Percentiles rank a stretch among this genome's conserved stretches.
Evolutionary conservation across 2,113 vertebrate species (phyloP).

Genomic region (Peromyscus californicus): DNA sequence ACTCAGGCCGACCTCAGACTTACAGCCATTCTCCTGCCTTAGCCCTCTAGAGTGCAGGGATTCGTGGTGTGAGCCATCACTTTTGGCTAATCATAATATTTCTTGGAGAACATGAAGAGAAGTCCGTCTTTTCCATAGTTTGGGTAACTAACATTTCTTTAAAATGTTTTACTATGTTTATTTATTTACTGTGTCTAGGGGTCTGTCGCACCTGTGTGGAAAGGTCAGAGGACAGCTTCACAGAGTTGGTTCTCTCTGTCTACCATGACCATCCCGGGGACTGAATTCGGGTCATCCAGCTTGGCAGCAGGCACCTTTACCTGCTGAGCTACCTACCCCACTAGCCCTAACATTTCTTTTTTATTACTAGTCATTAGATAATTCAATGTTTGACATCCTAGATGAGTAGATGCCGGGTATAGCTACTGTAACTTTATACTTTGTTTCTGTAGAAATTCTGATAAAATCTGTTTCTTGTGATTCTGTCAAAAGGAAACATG

Average conservation of each 20-base stretch:
- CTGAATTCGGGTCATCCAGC: neutral
- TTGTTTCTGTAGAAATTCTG: neutral
- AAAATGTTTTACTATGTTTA: neutral
- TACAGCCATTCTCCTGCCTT: too few species aligned
- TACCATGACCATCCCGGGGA: too few species aligned
- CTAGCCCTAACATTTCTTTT: neutral
- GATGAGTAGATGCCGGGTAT: neutral
- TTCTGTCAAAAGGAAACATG: neutral
- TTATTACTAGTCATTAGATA: slow-evolving; percentile 10
- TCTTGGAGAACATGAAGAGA: neutral
- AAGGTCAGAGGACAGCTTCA: neutral
- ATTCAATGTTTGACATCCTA: neutral
- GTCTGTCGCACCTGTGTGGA: neutral
- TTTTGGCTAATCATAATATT: neutral
- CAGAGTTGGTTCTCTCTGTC: neutral
- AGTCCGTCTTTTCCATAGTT: neutral
- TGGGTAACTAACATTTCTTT: neutral
- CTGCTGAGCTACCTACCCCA: neutral
- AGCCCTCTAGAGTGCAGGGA: neutral
- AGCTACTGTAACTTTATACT: neutral
- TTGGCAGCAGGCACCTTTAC: neutral
- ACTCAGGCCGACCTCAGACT: neutral
- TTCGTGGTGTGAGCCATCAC: neutral
- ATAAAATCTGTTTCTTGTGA: neutral
- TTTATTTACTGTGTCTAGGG: neutral